Base-by-base conservation (phyloP, 2,113 vertebrate species). In the Chitala chitala region DNA sequence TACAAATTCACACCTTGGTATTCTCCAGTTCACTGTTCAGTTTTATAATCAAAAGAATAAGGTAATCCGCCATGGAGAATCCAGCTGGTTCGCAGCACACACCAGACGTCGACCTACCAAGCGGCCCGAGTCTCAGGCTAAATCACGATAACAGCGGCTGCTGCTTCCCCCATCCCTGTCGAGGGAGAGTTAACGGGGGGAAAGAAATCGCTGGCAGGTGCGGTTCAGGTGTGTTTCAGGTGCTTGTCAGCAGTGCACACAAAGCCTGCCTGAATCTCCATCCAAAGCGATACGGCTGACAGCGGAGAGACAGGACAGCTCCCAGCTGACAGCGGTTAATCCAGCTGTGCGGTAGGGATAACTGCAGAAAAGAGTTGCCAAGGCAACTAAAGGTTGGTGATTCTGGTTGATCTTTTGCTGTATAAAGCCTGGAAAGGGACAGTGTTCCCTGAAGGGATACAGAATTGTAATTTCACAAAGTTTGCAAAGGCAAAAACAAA, bases 271-370 rank as follows among this genome's bases (percentile, higher is more conserved):
- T 33, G 3, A 6, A 1, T 54, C 51, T 54, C 51, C 59, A 20
- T 4, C 17, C 33, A 38, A 63, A 38, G 31, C 17, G 17, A 7
- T 17, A 38, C 33, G 10, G 15, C 17, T 38, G 31, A 20, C 3
- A 5, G 59, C 33, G 33, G 58, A 20, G 31, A 63, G 33, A 38
- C 59, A 5, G 33, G 31, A 38, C 59, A 2, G 9, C 1, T 8
- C 33, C 59, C 59, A 63, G 59, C 59, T 63, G 59, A 63, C 59
- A n/a, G 38, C 59, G 38, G 17, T 63, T 63, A 63, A 63, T 63
- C 59, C 59, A 3, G 59, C 59, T 20, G 15, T 29, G 33, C 15
- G 8, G 38, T 36, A 63, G 20, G 59, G 36, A 63, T 33, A 63
- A 38, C 4, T n/a, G 7, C 33, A 63, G 58, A n/a, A 38, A 63